phyloP scores from a whole-genome alignment of 2,113 vertebrate species.

The Phaetusa simplex region DNA sequence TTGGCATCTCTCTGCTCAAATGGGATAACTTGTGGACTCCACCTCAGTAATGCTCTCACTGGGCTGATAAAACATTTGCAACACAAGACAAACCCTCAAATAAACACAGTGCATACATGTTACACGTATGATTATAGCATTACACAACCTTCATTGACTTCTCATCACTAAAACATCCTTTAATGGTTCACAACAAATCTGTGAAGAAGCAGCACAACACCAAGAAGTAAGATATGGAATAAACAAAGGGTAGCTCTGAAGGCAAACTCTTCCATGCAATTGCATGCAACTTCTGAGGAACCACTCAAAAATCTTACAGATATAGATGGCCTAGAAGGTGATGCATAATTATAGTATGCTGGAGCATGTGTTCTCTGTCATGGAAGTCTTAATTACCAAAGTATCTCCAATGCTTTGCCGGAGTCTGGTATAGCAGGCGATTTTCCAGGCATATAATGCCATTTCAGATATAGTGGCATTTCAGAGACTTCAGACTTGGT shows the following conservation, averaged over 20 bases:
- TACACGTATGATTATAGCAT: background rate
- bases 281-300: background rate
- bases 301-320: background rate
- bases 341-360: rapidly evolving
- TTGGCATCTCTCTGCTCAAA: background rate
- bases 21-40: background rate
- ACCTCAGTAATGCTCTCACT: background rate
- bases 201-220: background rate
- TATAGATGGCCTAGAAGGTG: background rate
- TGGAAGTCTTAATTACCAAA: background rate
- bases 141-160: background rate
- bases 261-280: background rate
- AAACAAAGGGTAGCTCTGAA: background rate
- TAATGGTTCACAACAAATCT: background rate
- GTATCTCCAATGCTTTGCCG: background rate
- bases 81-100: background rate
- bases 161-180: background rate
- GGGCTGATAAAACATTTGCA: background rate
- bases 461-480: background rate
- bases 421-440: background rate
- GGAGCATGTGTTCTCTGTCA: background rate
- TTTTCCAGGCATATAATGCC: background rate
- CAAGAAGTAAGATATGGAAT: background rate
- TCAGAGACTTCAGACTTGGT: background rate
- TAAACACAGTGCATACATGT: background rate